Base-by-base conservation (phyloP, 2,113 vertebrate genomes). In the Nymphicus hollandicus region DNA sequence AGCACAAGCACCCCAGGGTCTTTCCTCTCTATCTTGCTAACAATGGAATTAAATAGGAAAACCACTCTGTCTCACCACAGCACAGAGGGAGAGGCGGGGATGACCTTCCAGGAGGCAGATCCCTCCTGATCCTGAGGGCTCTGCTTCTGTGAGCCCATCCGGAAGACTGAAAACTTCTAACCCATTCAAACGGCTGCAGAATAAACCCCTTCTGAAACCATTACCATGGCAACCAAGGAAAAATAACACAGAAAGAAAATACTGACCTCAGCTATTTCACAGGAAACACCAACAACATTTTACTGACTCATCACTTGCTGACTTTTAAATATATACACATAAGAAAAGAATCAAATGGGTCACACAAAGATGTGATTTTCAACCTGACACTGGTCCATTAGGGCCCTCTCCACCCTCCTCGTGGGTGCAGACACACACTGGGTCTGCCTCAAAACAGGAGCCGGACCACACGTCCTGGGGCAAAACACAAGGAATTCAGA, bases 261-360 rank as follows among this genome's bases (percentile, higher is more conserved):
- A 95, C 89, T 64, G 1, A 96, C 92, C 87, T 97, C 94, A 97
- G 95, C 95, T 97, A 83, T 95, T 97, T 96, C 96, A 89, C 92
- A 97, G 97, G 94, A 96, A 96, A 93, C 88, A 97, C 93, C 86
- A 92, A 20, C 78, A 94, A n/a, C 13, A 25, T 96, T 97, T 97
- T 96, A 92, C 95, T 96, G 97, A 96, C 86, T 97, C 97, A 97
- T 96, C 97, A 96, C 84, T 96, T 91, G 72, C 91, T 87, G 72
- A 94, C 79, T 94, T 95, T 89, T 96, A 64, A 94, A 94, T 87
- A 92, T 84, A 94, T 81, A 93, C 44, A 82, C 60, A 84, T 65
- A 55, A 89, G 58, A 80, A 64, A 72, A 76, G 85, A 86, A 89
- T 68, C 63, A 89, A 74, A 77, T 7, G 2, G 81, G 86, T 94